Evolutionary conservation across 2,797 vertebrate genomes (phyloP).

Genomic region (Neopelma chrysocephalum): DNA sequence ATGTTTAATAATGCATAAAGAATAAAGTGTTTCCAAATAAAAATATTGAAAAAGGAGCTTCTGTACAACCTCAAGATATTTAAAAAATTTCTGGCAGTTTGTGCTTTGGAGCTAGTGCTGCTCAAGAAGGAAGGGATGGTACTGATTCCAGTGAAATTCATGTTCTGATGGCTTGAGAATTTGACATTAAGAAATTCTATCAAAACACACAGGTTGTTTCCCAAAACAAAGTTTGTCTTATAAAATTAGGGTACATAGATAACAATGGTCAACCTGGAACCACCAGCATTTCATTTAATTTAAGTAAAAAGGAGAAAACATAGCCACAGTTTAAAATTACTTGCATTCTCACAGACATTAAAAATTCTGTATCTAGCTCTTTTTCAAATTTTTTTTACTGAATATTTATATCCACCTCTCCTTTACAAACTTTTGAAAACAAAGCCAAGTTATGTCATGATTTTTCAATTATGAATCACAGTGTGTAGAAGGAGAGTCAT

Average conservation of each 20-base stretch:
- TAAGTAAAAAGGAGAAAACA: not conserved
- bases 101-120: not conserved
- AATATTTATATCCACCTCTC: not conserved
- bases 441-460: not conserved
- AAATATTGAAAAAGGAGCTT: not conserved
- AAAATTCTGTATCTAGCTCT: not conserved
- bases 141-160: not conserved
- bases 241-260: not conserved
- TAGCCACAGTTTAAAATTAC: not conserved
- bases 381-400: not conserved
- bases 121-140: not conserved
- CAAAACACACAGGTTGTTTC: not conserved
- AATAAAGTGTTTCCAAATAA: not conserved
- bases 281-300: rapidly evolving
- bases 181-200: not conserved
- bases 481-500: not conserved
- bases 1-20: not conserved
- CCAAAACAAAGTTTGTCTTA: not conserved
- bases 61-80: not conserved
- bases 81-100: not conserved
- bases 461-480: not conserved
- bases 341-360: not conserved
- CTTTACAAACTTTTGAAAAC: not conserved
- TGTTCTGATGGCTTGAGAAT: not conserved
- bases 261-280: not conserved